phyloP scores from a whole-genome alignment of 2,797 vertebrate genomes.

The Sebastes matsubarae region DNA sequence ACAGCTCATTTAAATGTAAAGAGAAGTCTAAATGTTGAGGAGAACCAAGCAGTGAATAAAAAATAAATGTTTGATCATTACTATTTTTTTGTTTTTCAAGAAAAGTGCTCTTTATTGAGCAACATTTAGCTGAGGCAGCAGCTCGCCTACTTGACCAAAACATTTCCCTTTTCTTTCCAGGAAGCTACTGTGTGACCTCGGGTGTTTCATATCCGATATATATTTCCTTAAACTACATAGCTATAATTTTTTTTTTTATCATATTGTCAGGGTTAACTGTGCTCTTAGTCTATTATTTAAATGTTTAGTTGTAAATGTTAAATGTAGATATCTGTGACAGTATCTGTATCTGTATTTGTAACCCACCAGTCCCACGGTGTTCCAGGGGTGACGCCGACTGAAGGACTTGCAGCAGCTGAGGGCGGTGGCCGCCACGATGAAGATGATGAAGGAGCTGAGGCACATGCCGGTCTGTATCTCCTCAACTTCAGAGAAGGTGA shows the following conservation, averaged over 20 bases:
- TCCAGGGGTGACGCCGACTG: conserved; percentile 89
- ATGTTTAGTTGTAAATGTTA: background rate
- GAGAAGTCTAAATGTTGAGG: background rate
- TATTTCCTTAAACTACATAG: background rate
- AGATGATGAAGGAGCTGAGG: conserved; percentile 86
- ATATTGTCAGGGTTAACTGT: background rate
- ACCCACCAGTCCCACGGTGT: conserved; percentile 88
- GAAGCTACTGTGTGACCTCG: background rate
- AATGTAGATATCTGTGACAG: background rate
- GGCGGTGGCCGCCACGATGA: conserved; percentile 78
- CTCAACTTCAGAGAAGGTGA: conserved; percentile 85
- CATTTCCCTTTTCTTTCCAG: background rate
- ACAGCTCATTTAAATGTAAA: background rate
- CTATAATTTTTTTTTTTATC: background rate
- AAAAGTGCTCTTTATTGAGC: background rate
- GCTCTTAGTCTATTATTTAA: background rate
- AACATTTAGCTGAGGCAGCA: background rate
- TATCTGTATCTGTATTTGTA: background rate
- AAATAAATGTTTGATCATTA: background rate
- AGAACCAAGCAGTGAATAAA: background rate
- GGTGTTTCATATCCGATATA: background rate
- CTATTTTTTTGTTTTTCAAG: background rate
- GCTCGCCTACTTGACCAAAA: background rate
- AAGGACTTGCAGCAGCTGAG: conserved; percentile 84
- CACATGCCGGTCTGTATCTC: conserved; percentile 82